These are phyloP conservation scores for Willisornis vidua DNA, from an alignment of 2,113 vertebrate genomes.

Conservation along the genomic window DNA sequence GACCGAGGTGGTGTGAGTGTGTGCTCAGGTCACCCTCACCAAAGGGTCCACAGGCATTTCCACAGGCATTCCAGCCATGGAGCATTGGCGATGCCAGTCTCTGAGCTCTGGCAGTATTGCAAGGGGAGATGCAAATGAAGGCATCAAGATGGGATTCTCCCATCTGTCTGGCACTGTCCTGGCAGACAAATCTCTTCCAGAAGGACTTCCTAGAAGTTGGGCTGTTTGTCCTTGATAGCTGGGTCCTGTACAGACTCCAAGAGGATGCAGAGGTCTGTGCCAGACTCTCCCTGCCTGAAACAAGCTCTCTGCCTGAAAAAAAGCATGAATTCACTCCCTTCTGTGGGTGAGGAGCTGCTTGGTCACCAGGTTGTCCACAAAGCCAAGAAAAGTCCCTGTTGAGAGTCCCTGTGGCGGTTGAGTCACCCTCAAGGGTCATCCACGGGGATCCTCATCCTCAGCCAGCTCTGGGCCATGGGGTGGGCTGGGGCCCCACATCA, in stretches of 20 bases:
- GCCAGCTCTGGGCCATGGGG: neutral
- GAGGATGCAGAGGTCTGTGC: neutral
- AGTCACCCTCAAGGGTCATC: neutral
- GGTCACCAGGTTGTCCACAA: neutral
- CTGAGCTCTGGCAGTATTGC: neutral
- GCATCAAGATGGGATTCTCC: neutral
- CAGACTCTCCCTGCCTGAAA: neutral
- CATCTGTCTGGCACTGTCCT: neutral
- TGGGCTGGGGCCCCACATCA: neutral
- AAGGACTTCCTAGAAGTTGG: neutral
- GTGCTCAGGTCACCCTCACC: neutral
- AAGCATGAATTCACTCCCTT: neutral
- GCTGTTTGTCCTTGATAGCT: accelerated
- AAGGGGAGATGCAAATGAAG: neutral
- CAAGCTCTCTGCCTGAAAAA: neutral
- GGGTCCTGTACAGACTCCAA: neutral
- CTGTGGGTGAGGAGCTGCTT: neutral
- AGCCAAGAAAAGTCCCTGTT: neutral
- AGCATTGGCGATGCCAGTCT: neutral
- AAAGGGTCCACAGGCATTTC: neutral
- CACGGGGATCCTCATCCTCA: neutral
- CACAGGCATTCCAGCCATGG: neutral
- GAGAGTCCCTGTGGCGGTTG: neutral
- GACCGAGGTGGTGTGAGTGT: accelerated
- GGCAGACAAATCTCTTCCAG: neutral